Percentiles rank a stretch among this genome's conserved stretches.
Evolutionary conservation across 2,113 vertebrate species (phyloP).

Genomic region (Hydropotes inermis): DNA sequence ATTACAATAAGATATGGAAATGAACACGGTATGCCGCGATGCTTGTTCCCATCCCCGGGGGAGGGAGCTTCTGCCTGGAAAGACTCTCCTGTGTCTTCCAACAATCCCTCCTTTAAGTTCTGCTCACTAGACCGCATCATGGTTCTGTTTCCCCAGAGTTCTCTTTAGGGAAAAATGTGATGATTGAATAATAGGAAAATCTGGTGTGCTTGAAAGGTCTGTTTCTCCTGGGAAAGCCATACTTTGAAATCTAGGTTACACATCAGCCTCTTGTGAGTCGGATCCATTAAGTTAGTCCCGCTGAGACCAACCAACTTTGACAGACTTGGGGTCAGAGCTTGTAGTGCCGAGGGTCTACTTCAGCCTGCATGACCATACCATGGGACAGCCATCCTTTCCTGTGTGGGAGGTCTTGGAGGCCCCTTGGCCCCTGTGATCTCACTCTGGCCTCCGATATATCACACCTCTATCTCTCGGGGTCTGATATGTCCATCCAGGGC

Average conservation of each 20-base stretch:
- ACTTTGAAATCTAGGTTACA: background rate
- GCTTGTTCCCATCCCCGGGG: background rate
- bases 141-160: background rate
- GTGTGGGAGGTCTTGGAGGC: background rate
- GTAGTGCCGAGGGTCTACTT: background rate
- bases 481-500: background rate
- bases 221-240: background rate
- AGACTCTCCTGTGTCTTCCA: background rate
- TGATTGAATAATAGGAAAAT: background rate
- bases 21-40: too few species aligned
- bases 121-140: background rate
- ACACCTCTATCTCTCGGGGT: background rate
- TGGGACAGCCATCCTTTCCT: background rate
- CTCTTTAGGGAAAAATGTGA: background rate
- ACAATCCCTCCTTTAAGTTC: background rate
- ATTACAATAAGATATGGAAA: background rate
- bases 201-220: background rate
- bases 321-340: background rate
- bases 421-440: background rate
- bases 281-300: background rate
- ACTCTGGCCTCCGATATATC: background rate
- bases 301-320: background rate
- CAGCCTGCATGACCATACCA: fast-evolving
- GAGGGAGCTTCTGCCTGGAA: background rate
- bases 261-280: background rate